phyloP scores from a whole-genome alignment of 2,888 invertebrate species.

The Orthosia cruda region DNA sequence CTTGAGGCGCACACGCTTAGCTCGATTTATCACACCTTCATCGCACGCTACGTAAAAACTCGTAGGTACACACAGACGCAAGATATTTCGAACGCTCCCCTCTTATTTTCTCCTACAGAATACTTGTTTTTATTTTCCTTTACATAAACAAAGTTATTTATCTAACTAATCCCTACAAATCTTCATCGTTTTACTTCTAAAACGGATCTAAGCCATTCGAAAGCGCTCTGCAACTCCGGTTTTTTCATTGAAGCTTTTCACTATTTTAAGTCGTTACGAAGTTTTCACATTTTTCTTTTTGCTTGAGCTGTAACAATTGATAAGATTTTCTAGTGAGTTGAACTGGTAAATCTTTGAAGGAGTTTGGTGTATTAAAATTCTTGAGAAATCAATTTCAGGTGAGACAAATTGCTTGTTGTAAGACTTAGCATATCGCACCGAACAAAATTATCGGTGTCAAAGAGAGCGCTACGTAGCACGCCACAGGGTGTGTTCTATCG shows the following conservation, averaged over 20 bases:
- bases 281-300: constrained; percentile 48
- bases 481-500: no score
- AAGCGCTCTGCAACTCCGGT: constrained; percentile 36
- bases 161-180: constrained; percentile 69
- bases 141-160: constrained; percentile 66
- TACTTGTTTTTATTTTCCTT: constrained; percentile 64
- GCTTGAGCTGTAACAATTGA: no score
- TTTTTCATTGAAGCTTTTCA: constrained; percentile 51
- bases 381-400: no score
- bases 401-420: no score
- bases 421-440: no score
- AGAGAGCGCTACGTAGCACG: no score
- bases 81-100: no score
- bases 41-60: constrained; percentile 66
- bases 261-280: constrained; percentile 60
- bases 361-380: no score
- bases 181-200: constrained; percentile 64
- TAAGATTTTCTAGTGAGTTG: no score
- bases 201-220: constrained; percentile 50
- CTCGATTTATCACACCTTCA: constrained; percentile 75
- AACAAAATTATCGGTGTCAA: no score
- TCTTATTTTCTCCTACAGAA: not conserved
- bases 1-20: constrained; percentile 62
- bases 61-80: constrained; percentile 16
- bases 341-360: no score